Evolutionary conservation across 2,113 vertebrate species (phyloP).

Genomic region (Semicossyphus pulcher): DNA sequence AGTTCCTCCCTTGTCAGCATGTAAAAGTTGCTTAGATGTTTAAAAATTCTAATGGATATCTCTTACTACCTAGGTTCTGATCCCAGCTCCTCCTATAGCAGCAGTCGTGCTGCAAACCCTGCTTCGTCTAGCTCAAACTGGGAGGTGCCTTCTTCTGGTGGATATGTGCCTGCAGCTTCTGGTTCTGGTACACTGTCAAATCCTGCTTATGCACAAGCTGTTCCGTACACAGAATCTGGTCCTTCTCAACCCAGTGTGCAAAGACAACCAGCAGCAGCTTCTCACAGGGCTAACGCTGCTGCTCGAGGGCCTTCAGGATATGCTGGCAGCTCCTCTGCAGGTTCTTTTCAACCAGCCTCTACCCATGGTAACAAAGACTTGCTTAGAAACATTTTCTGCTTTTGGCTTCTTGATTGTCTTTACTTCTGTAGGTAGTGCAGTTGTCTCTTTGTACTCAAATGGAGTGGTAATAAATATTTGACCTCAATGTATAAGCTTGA

Average conservation of each 20-base stretch:
- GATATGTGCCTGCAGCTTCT: background rate
- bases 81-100: background rate
- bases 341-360: background rate
- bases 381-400: no score
- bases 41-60: no score
- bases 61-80: background rate
- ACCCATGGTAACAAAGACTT: background rate
- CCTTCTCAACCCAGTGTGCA: background rate
- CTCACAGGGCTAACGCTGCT: background rate
- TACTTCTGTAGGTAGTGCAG: no score
- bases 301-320: accelerated
- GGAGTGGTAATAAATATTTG: no score
- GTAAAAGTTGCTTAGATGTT: accelerated
- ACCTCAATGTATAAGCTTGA: no score
- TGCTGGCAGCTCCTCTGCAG: background rate
- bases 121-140: background rate
- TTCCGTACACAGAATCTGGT: no score
- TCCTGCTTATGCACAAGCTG: background rate
- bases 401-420: no score
- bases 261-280: background rate
- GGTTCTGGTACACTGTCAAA: background rate
- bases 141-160: background rate
- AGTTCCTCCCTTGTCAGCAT: background rate
- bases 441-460: no score
- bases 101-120: background rate